A percentile compares a stretch with the other conserved stretches of the same genome.
Conservation (phyloP, 2,113 vertebrate genomes). For the Australoheros scitulus region DNA sequence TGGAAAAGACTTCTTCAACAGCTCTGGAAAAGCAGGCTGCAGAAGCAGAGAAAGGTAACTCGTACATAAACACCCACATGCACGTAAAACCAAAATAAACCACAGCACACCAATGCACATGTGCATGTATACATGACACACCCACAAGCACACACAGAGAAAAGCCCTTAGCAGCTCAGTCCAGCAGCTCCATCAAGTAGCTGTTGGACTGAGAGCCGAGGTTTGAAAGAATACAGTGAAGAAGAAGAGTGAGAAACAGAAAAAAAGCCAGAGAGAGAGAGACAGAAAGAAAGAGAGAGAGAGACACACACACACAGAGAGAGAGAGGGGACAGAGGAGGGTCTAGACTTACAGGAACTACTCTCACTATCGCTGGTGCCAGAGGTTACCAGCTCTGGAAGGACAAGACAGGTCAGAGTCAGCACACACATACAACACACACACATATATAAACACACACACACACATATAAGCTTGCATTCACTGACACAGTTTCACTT, state of each 20-base stretch:
- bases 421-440: constrained; percentile 72
- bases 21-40: constrained; percentile 40
- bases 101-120: constrained; percentile 6
- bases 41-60: constrained; percentile 20
- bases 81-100: constrained; percentile 16
- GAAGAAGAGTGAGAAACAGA: not conserved
- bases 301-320: too few species aligned
- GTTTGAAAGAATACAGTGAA: constrained; percentile 8
- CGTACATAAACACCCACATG: constrained; percentile 15
- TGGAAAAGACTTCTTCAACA: constrained; percentile 29
- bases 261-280: not conserved
- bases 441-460: not conserved
- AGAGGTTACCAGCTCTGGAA: constrained; percentile 98
- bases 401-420: constrained; percentile 86
- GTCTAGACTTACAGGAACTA: constrained; percentile 95
- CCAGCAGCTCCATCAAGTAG: not conserved
- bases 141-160: constrained; percentile 13
- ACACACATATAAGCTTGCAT: constrained; percentile 23
- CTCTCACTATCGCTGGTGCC: constrained; percentile 99
- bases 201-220: not conserved
- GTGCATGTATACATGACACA: not conserved
- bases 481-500: not conserved
- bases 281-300: not conserved
- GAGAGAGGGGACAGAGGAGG: constrained; percentile 39
- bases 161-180: not conserved